phyloP scores from a whole-genome alignment of 2,888 invertebrate species.

The Nymphalis urticae region DNA sequence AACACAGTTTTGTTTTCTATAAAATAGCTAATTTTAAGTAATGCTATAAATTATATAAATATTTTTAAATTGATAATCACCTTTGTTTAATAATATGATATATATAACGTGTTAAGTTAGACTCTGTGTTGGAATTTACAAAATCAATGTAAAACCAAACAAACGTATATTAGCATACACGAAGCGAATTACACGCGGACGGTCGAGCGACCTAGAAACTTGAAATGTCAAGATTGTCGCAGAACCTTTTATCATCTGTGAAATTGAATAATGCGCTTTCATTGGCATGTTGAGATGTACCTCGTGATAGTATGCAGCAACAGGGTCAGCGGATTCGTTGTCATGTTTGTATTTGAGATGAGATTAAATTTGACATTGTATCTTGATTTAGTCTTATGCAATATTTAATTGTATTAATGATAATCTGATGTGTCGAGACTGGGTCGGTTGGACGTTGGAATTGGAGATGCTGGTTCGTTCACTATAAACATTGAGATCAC shows the following conservation, averaged over 20 bases:
- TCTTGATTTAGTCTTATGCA: neutral
- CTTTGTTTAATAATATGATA: too few species aligned
- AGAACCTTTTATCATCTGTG: constrained; percentile 36
- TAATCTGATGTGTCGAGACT: too few species aligned
- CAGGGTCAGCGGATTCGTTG: neutral
- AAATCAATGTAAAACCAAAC: constrained; percentile 11
- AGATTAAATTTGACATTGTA: neutral
- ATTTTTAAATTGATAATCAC: too few species aligned
- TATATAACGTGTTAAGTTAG: neutral
- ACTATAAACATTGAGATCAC: too few species aligned
- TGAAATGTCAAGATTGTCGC: constrained; percentile 36
- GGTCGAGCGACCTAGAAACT: constrained; percentile 33
- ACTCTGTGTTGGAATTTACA: neutral
- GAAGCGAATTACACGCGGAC: constrained; percentile 18
- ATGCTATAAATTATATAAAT: too few species aligned
- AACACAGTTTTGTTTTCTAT: too few species aligned
- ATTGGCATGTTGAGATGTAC: constrained; percentile 22
- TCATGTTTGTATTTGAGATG: neutral
- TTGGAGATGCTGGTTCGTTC: too few species aligned
- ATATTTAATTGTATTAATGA: too few species aligned
- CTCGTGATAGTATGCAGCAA: constrained; percentile 7
- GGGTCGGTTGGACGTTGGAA: too few species aligned
- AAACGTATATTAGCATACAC: constrained; percentile 16
- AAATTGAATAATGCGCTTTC: constrained; percentile 35
- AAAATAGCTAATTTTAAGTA: too few species aligned